Conservation (phyloP, 2,797 vertebrate species). For the Limnodromus scolopaceus region DNA sequence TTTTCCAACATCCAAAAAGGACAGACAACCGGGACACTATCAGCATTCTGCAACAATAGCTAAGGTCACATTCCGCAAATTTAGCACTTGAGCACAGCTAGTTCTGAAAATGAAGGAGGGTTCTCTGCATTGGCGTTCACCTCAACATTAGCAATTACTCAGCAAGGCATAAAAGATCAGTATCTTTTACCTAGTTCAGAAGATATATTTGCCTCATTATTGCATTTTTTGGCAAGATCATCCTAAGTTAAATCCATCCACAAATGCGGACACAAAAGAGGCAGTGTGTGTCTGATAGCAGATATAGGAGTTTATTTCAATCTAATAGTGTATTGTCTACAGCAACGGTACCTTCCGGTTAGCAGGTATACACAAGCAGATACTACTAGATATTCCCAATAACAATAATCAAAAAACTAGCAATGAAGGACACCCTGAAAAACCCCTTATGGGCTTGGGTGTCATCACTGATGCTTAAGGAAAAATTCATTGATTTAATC, state of each 20-base stretch:
- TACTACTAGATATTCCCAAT: neutral
- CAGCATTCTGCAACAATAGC: neutral
- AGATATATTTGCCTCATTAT: neutral
- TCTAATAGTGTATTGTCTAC: neutral
- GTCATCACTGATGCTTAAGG: neutral
- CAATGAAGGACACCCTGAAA: neutral
- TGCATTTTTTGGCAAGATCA: neutral
- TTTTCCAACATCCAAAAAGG: neutral
- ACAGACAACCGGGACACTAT: neutral
- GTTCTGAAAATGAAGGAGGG: neutral
- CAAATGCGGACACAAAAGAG: neutral
- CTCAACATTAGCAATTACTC: neutral
- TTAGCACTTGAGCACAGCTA: neutral
- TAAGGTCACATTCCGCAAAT: neutral
- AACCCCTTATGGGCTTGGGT: neutral
- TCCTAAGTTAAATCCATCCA: neutral
- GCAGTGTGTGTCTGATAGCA: neutral
- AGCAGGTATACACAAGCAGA: neutral
- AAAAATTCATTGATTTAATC: neutral
- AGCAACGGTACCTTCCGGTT: neutral
- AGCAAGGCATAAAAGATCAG: neutral
- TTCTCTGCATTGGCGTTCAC: accelerated
- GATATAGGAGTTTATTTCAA: neutral
- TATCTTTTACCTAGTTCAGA: neutral
- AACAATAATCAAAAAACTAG: neutral